Evolutionary conservation across 2,113 vertebrate species (phyloP), one percentile per base, ranked within the genome.

Genomic region (Fregetta grallaria): DNA sequence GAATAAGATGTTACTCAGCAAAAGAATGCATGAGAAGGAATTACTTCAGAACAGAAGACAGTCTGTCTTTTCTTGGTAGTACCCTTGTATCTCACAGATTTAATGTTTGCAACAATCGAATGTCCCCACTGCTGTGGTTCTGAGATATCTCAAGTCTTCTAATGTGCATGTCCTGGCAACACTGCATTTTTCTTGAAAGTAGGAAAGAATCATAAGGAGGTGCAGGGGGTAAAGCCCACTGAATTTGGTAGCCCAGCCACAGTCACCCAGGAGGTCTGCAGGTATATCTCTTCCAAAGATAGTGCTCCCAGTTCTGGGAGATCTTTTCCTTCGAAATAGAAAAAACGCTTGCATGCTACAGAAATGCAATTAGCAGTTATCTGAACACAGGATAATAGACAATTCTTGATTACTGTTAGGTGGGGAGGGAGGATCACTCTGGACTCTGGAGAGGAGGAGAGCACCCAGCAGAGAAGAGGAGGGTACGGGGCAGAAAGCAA

Each of bases 1-100:
- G 93, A 96, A 92, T 88, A 89, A 91, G 63, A 65, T 73, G 74
- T 95, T 97, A 96, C 62, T 95, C 96, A 96, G 89, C 89, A 77
- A 66, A 95, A 90, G 87, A 95, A 94, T 74, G 91, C 29, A 7
- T 94, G 91, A 88, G 91, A 95, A 38, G 79, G 55, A 86, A 74
- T 38, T 70, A 14, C 61, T 95, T 85, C 27, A 86, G 79, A 62
- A 83, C 25, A 78, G 17, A 86, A 74, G 53, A 32, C 8, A 91
- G 8, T 63, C 38, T 66, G 8, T 63, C 38, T 66, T 27, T 80
- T 80, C 74, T 75, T 34, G 11, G 16, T 73, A 50, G n/a, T 73
- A 52, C 23, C 21, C 23, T 85, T 66, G 11, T 40, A 50, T 58
- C 16, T 73, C 53, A 55, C 19, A 66, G 50, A 47, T 76, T 34